Percentiles rank a stretch among this genome's conserved stretches.
These are phyloP conservation scores for Eumaeus atala DNA, from an alignment of 1,140 invertebrate species.

Conservation along the genomic window DNA sequence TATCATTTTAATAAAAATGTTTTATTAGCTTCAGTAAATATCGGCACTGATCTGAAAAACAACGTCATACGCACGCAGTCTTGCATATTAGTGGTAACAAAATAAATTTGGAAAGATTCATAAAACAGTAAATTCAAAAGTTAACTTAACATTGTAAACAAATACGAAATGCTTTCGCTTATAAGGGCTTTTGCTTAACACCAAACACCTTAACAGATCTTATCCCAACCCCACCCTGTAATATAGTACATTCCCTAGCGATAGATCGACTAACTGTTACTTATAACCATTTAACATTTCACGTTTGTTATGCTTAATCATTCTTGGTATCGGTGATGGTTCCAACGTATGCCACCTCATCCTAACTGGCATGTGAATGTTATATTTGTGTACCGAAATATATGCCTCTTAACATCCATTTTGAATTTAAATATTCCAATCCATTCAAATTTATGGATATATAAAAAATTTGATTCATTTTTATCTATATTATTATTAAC, in stretches of 20 bases:
- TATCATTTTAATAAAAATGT: too few species aligned
- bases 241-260: slow-evolving; percentile 29
- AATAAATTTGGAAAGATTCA: too few species aligned
- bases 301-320: slow-evolving; percentile 71
- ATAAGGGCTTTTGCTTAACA: neutral
- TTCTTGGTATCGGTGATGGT: slow-evolving; percentile 74
- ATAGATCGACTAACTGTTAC: slow-evolving; percentile 27
- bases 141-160: neutral
- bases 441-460: slow-evolving; percentile 2
- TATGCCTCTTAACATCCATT: slow-evolving; percentile 2
- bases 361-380: slow-evolving; percentile 45
- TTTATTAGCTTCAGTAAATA: too few species aligned
- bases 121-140: neutral
- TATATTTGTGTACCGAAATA: slow-evolving; percentile 13
- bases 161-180: neutral
- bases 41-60: too few species aligned
- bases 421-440: slow-evolving; percentile 8
- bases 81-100: too few species aligned
- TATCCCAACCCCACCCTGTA: slow-evolving; percentile 23
- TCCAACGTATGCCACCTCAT: slow-evolving; percentile 52
- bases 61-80: too few species aligned
- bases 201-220: neutral
- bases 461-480: slow-evolving; percentile 6
- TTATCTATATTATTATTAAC: slow-evolving; percentile 6
- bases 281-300: slow-evolving; percentile 52